Percentiles rank a stretch among this genome's conserved stretches.
Evolutionary conservation across 2,888 invertebrate genomes (phyloP).

Genomic region (Frankliniella fusca): DNA sequence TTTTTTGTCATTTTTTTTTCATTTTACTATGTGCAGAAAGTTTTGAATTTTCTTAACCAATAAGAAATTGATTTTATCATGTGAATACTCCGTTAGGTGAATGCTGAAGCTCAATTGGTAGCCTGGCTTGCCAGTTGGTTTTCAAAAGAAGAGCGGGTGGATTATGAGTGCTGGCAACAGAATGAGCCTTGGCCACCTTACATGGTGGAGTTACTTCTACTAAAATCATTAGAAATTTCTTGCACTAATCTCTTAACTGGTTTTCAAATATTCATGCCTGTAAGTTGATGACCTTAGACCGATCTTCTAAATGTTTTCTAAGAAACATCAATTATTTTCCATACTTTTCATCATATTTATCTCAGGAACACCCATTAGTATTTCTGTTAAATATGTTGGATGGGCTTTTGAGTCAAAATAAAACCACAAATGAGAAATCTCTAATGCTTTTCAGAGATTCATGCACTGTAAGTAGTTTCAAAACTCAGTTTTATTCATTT

Average conservation of each 20-base stretch:
- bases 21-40: background rate
- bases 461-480: background rate
- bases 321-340: background rate
- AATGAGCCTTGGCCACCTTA: slow-evolving; percentile 44
- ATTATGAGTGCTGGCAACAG: slow-evolving; percentile 42
- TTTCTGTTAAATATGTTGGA: background rate
- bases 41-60: background rate
- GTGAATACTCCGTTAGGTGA: background rate
- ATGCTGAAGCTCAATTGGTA: slow-evolving; percentile 43
- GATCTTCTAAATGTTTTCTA: background rate
- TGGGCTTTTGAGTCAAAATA: background rate
- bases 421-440: background rate
- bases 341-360: background rate
- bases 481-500: background rate
- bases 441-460: background rate
- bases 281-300: slow-evolving; percentile 44
- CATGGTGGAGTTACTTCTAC: slow-evolving; percentile 26
- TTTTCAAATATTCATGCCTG: slow-evolving; percentile 66
- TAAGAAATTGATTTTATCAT: background rate
- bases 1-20: slow-evolving; percentile 5
- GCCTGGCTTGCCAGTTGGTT: slow-evolving; percentile 45
- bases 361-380: background rate
- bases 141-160: slow-evolving; percentile 39
- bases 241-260: slow-evolving; percentile 54
- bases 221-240: slow-evolving; percentile 19